phyloP scores from a whole-genome alignment of 1,140 invertebrate genomes.

The Augochlora pura region DNA sequence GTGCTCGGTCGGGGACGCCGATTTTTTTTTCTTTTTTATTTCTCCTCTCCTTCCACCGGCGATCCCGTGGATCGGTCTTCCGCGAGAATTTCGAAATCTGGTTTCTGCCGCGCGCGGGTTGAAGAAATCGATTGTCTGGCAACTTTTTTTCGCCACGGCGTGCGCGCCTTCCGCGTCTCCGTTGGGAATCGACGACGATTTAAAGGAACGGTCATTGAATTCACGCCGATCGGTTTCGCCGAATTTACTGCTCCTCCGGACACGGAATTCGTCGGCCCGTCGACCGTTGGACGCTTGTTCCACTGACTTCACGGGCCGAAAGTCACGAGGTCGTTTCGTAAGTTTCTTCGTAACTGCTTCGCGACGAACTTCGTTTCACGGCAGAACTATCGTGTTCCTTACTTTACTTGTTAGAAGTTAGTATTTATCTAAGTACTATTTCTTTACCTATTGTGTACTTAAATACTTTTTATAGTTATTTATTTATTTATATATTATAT shows the following conservation, averaged over 20 bases:
- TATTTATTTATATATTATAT: too few species aligned
- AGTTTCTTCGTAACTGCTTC: too few species aligned
- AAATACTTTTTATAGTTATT: too few species aligned
- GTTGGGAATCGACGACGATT: neutral
- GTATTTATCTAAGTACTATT: too few species aligned
- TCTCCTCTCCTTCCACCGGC: neutral
- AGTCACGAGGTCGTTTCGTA: neutral
- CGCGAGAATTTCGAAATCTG: constrained; percentile 32
- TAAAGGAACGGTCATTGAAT: neutral
- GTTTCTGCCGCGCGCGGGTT: neutral
- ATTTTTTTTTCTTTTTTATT: constrained; percentile 6
- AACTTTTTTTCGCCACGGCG: neutral
- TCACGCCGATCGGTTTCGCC: neutral
- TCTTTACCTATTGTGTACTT: too few species aligned
- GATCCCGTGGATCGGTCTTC: constrained; percentile 8
- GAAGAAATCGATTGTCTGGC: constrained; percentile 2
- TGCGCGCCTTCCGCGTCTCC: neutral
- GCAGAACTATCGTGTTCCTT: too few species aligned
- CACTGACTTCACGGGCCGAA: neutral
- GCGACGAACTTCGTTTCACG: too few species aligned
- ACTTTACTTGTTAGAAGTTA: too few species aligned
- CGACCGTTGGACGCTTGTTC: neutral
- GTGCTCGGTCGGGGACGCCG: constrained; percentile 13
- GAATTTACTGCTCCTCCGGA: neutral
- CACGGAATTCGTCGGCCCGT: neutral